Conservation (phyloP, 2,113 vertebrate species). For the Leptobrachium ailaonicum region DNA sequence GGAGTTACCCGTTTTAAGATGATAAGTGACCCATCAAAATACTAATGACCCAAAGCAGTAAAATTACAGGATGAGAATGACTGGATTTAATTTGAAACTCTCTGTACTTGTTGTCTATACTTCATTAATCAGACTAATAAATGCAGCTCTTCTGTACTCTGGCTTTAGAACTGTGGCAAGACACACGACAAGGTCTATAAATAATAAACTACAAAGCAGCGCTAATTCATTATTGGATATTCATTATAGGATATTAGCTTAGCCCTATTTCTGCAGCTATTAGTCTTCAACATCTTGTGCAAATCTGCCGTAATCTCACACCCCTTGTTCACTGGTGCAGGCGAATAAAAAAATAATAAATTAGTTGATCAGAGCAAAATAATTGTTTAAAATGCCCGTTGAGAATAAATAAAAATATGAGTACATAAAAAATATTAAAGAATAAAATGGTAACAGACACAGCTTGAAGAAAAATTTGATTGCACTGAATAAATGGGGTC, state of each 20-base stretch:
- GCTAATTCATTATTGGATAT: background rate
- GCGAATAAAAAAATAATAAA: too few relatives aligned
- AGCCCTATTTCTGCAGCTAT: background rate
- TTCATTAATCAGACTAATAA: conserved; percentile 1
- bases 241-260: background rate
- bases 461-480: too few relatives aligned
- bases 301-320: too few relatives aligned
- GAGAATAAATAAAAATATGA: too few relatives aligned
- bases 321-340: too few relatives aligned
- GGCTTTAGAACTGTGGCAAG: background rate
- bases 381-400: too few relatives aligned
- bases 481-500: too few relatives aligned
- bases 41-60: background rate
- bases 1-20: background rate
- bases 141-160: background rate
- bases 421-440: too few relatives aligned
- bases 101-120: background rate
- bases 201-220: background rate
- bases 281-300: background rate
- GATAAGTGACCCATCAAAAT: conserved; percentile 3
- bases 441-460: too few relatives aligned
- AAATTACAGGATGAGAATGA: background rate
- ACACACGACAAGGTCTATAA: background rate
- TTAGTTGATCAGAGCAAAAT: too few relatives aligned
- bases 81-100: background rate